Conservation (phyloP, 2,113 vertebrate species). For the Smithornis capensis region DNA sequence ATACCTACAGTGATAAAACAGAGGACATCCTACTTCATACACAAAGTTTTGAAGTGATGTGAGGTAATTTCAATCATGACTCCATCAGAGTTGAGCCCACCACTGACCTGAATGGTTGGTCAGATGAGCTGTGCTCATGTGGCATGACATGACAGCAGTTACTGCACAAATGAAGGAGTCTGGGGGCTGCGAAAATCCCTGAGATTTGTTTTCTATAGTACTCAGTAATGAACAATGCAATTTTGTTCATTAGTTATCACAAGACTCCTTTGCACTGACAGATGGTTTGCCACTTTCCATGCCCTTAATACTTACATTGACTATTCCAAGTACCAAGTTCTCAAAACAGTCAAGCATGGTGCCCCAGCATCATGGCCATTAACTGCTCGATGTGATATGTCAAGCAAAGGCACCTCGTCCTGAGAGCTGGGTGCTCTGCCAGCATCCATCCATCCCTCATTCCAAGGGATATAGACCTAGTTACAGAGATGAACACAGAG, state of each 20-base stretch:
- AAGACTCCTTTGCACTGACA: accelerated
- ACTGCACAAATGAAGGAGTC: not conserved
- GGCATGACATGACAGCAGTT: not conserved
- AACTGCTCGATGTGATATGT: not conserved
- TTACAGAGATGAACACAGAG: not conserved
- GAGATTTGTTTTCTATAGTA: not conserved
- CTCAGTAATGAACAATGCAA: not conserved
- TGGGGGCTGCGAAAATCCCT: not conserved
- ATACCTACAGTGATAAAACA: not conserved
- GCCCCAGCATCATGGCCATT: not conserved
- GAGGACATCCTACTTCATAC: not conserved
- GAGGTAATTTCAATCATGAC: not conserved
- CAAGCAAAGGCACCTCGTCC: not conserved
- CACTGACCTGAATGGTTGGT: not conserved
- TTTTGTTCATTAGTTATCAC: not conserved
- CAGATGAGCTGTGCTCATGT: not conserved
- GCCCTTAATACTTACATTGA: not conserved
- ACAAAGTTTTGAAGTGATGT: not conserved
- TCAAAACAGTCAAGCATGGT: not conserved
- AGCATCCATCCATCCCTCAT: not conserved
- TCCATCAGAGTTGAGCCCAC: not conserved
- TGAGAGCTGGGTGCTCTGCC: not conserved
- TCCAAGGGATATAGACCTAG: not conserved
- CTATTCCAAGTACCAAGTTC: not conserved
- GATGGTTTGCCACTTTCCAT: not conserved